These are phyloP conservation scores for Catamblyrhynchus diadema DNA, from an alignment of 2,797 vertebrate species.

Conservation along the genomic window DNA sequence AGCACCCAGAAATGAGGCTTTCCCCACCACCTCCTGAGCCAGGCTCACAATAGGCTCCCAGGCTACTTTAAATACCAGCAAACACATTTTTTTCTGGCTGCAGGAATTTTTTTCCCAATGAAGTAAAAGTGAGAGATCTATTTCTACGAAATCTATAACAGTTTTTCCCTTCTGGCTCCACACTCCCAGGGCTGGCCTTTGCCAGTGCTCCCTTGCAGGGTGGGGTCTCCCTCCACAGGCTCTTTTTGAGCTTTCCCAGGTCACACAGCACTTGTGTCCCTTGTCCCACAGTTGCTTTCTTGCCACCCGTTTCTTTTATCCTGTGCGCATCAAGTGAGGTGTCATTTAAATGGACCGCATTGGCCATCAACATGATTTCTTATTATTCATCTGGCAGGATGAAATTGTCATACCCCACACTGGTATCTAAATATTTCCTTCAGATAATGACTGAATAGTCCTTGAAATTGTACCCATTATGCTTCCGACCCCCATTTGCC, in stretches of 20 bases:
- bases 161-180: not conserved
- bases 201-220: not conserved
- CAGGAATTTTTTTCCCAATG: not conserved
- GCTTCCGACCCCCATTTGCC: not conserved
- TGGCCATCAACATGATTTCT: not conserved
- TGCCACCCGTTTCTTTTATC: not conserved
- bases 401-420: not conserved
- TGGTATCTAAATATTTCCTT: slow-evolving; percentile 15
- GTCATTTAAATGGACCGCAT: not conserved
- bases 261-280: not conserved
- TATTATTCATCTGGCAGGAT: not conserved
- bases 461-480: not conserved
- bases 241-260: not conserved
- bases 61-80: not conserved
- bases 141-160: not conserved
- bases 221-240: not conserved
- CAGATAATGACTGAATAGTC: slow-evolving; percentile 16
- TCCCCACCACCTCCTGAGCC: not conserved
- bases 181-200: not conserved
- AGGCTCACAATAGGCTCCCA: not conserved
- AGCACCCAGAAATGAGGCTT: fast-evolving
- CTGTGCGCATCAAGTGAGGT: not conserved
- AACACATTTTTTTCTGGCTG: not conserved
- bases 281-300: not conserved
- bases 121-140: not conserved